phyloP scores from a whole-genome alignment of 2,797 vertebrate species.

The Sebastes flavidus region DNA sequence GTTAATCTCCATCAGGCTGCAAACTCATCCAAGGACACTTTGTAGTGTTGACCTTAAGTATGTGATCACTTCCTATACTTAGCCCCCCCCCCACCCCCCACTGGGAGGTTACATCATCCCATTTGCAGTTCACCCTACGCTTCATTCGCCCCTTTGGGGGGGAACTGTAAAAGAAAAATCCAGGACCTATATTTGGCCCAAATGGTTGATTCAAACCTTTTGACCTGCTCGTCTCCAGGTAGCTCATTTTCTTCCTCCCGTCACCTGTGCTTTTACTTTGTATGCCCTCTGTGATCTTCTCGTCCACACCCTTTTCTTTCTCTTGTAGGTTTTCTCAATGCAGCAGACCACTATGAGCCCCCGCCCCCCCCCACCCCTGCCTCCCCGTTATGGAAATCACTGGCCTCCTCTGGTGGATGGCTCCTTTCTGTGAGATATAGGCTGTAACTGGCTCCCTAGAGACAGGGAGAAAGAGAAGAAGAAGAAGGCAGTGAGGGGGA shows the following conservation, averaged over 20 bases:
- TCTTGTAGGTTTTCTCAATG: slow-evolving; percentile 27
- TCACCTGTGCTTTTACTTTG: neutral
- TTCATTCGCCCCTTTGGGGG: neutral
- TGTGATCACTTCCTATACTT: slow-evolving; percentile 18
- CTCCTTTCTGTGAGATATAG: slow-evolving; percentile 43
- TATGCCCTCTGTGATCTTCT: neutral
- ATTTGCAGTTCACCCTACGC: slow-evolving; percentile 28
- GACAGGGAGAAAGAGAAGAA: neutral
- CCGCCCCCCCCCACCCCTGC: neutral
- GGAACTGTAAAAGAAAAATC: slow-evolving; percentile 2
- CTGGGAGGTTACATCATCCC: slow-evolving; percentile 37
- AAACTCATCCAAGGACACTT: neutral
- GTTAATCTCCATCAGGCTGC: neutral
- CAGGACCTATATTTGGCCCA: neutral
- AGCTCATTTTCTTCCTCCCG: neutral
- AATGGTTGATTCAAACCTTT: neutral
- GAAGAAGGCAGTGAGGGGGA: neutral
- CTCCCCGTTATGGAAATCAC: slow-evolving; percentile 42
- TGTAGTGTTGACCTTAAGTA: slow-evolving; percentile 47
- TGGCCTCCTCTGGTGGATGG: slow-evolving; percentile 42
- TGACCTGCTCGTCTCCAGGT: slow-evolving; percentile 21
- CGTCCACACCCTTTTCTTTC: slow-evolving; percentile 7
- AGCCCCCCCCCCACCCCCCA: neutral
- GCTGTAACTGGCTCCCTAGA: slow-evolving; percentile 43
- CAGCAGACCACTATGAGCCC: slow-evolving; percentile 20